A percentile compares a stretch with the other conserved stretches of the same genome.
phyloP scores from a whole-genome alignment of 2,113 vertebrate species.

The Hepsetus odoe region DNA sequence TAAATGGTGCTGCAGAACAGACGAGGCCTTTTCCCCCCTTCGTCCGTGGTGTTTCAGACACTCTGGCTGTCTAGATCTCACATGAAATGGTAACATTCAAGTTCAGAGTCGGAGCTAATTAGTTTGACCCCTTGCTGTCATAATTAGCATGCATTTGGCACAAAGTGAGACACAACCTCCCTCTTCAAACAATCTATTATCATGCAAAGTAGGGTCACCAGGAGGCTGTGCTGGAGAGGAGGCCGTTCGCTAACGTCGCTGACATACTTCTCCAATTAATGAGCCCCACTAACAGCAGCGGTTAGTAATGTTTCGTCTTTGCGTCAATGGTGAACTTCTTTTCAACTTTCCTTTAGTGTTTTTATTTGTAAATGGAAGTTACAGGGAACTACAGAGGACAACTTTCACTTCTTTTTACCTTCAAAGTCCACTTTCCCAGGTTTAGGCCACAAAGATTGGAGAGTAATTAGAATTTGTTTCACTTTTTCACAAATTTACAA shows the following conservation, averaged over 20 bases:
- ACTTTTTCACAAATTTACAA: background rate
- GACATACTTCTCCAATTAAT: constrained; percentile 30
- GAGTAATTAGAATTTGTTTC: background rate
- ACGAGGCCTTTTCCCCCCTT: background rate
- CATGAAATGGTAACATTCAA: constrained; percentile 39
- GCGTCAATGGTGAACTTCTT: background rate
- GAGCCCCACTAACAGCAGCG: constrained; percentile 18
- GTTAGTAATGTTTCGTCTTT: constrained; percentile 7
- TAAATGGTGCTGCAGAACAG: background rate
- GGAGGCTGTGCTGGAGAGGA: constrained; percentile 50
- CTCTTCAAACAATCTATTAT: constrained; percentile 63
- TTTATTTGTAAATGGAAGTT: background rate
- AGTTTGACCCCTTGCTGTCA: constrained; percentile 79
- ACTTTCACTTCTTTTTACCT: background rate
- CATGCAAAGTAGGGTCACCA: constrained; percentile 66
- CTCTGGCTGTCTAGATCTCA: background rate
- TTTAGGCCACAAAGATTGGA: background rate
- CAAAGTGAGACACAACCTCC: constrained; percentile 55
- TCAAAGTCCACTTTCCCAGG: background rate
- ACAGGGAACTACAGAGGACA: background rate
- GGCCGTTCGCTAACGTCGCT: constrained; percentile 43
- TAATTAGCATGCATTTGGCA: constrained; percentile 70
- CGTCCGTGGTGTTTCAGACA: background rate
- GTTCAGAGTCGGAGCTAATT: constrained; percentile 76
- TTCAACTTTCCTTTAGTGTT: background rate